Evolutionary conservation across 2,113 vertebrate species (phyloP).

Genomic region (Xiphophorus maculatus): DNA sequence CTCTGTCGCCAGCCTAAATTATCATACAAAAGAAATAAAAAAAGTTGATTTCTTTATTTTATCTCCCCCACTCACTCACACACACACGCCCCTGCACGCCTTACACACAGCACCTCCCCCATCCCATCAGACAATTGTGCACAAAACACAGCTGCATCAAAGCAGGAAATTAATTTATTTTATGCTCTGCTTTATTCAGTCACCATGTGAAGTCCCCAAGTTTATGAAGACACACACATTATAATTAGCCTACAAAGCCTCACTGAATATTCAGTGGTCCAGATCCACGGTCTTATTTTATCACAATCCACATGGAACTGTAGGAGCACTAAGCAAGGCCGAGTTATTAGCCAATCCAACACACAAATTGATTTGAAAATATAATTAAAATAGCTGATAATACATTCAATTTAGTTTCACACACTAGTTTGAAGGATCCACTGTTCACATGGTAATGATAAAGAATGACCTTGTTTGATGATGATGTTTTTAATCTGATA

Average conservation of each 20-base stretch:
- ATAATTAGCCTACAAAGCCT: constrained; percentile 77
- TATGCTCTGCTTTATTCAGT: constrained; percentile 65
- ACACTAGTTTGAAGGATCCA: constrained; percentile 51
- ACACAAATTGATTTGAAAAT: constrained; percentile 52
- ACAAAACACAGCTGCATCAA: constrained; percentile 72
- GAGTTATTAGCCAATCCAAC: constrained; percentile 50
- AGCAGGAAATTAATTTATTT: constrained; percentile 74
- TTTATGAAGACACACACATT: constrained; percentile 72
- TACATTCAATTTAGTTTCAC: constrained; percentile 38
- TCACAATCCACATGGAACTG: constrained; percentile 62
- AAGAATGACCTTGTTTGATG: constrained; percentile 49
- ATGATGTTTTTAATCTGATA: constrained; percentile 39
- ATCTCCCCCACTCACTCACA: neutral
- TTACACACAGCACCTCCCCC: neutral
- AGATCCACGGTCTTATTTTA: constrained; percentile 61
- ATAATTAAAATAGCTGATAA: constrained; percentile 39
- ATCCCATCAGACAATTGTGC: constrained; percentile 58
- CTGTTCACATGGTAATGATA: constrained; percentile 39
- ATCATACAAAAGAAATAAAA: constrained; percentile 72
- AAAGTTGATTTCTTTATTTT: constrained; percentile 57
- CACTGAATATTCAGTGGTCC: constrained; percentile 78
- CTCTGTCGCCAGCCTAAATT: constrained; percentile 58
- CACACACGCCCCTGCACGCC: neutral
- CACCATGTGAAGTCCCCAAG: constrained; percentile 68
- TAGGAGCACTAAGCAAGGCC: constrained; percentile 44